Evolutionary conservation across 2,888 invertebrate genomes (phyloP), one percentile per base, ranked within the genome.

Genomic region (Drosophila prostipennis): DNA sequence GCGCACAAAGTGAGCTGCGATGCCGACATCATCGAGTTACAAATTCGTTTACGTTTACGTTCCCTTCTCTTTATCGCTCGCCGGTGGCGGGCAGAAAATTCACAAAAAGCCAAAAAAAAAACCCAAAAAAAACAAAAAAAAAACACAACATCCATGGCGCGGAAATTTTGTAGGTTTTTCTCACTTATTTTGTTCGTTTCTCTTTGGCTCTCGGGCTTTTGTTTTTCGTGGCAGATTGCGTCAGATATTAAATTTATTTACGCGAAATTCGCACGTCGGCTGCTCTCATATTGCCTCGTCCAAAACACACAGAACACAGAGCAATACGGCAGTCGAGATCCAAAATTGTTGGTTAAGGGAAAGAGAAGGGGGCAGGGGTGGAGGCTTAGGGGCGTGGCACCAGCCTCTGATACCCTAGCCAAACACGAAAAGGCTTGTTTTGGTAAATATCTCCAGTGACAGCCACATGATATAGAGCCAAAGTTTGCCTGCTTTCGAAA

Each of bases 241-340:
- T 73, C 79, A 76, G 76, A 83, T 80, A 79, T 86, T 79, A 78
- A 80, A 86, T 83, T 86, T 83, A 78, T 83, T 86, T 79, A 73
- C 70, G 64, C 56, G 68, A 74, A 80, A 72, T 80, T 79, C 74
- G 54, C 77, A 77, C 75, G 75, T 75, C 49, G 43, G 55, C 52
- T 42, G 55, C 61, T 69, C 64, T 63, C 64, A 52, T 65, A 63
- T 65, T 65, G 64, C 63, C 1, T 6, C n/a, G 14, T 46, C 23
- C n/a, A 48, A 13, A 42, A 10, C 42, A 13, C 10, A 34, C 19
- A 19, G 19, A 32, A 48, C 36, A 36, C 16, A 39, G 7, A 10
- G 16, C 40, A 40, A 10, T 40, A 39, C 14, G 14, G 8, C 7
- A 8, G 39, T 40, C 14, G 14, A 16, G 40, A 16, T 10, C 16